Evolutionary conservation across 2,113 vertebrate genomes (phyloP).

Genomic region (Irena cyanogastra): DNA sequence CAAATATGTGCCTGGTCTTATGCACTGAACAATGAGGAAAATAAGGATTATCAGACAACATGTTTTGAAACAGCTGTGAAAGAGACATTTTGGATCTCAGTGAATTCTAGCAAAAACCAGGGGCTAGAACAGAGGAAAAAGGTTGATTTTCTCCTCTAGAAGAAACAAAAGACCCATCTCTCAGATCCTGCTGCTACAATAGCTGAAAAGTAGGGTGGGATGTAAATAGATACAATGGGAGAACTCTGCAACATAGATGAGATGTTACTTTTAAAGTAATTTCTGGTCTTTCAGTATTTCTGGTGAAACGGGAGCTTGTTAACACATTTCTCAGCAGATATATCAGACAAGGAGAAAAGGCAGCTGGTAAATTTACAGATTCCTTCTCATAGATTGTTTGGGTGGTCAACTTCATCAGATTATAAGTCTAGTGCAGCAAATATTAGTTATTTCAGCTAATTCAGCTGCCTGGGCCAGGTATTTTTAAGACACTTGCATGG

Average conservation of each 20-base stretch:
- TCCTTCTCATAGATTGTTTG: not conserved
- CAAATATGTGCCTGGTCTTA: not conserved
- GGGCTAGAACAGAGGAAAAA: not conserved
- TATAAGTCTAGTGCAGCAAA: not conserved
- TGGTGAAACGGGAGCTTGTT: not conserved
- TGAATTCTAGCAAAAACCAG: not conserved
- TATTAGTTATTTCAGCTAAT: not conserved
- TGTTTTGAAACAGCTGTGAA: not conserved
- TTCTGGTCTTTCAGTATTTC: not conserved
- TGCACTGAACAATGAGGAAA: not conserved
- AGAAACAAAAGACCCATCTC: not conserved
- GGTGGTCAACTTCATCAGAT: not conserved
- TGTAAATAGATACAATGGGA: not conserved
- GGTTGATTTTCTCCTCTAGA: not conserved
- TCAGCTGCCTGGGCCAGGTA: not conserved
- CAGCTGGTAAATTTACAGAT: not conserved
- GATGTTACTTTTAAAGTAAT: not conserved
- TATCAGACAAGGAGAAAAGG: not conserved
- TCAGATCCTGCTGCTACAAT: not conserved
- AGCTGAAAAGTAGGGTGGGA: not conserved
- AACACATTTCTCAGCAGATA: not conserved
- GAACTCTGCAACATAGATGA: not conserved
- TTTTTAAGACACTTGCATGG: not conserved
- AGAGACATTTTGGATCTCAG: not conserved
- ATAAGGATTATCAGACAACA: not conserved